phyloP scores from a whole-genome alignment of 2,113 vertebrate genomes.

The Sapayoa aenigma region DNA sequence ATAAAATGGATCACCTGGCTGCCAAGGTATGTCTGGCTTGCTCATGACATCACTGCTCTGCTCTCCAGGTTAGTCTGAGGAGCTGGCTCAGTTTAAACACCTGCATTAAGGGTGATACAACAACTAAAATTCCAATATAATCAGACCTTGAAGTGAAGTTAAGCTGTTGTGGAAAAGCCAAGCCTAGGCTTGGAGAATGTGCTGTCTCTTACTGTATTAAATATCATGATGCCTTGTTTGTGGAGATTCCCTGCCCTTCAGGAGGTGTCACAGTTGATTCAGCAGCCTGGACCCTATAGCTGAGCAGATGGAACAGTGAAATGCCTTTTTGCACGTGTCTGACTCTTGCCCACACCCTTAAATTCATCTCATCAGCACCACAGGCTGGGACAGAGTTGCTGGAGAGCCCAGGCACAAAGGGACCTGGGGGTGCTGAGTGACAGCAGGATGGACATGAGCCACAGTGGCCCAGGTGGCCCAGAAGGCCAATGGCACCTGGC shows the following conservation, averaged over 20 bases:
- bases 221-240: neutral
- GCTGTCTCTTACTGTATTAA: neutral
- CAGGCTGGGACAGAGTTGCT: too few relatives aligned
- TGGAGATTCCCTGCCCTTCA: neutral
- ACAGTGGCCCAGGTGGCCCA: too few relatives aligned
- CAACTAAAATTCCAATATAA: neutral
- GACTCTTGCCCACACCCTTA: neutral
- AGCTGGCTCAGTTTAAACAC: neutral
- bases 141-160: neutral
- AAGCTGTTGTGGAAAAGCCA: neutral
- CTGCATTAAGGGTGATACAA: neutral
- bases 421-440: too few relatives aligned
- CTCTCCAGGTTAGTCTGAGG: neutral
- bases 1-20: constrained; percentile 91
- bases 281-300: neutral
- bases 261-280: neutral
- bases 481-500: too few relatives aligned
- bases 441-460: too few relatives aligned
- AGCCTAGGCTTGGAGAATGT: neutral
- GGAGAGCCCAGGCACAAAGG: too few relatives aligned
- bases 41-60: neutral
- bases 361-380: neutral
- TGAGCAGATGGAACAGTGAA: neutral
- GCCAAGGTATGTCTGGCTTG: constrained; percentile 77
- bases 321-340: neutral